Conservation (phyloP, 2,797 vertebrate genomes). For the Sebastes umbrosus region DNA sequence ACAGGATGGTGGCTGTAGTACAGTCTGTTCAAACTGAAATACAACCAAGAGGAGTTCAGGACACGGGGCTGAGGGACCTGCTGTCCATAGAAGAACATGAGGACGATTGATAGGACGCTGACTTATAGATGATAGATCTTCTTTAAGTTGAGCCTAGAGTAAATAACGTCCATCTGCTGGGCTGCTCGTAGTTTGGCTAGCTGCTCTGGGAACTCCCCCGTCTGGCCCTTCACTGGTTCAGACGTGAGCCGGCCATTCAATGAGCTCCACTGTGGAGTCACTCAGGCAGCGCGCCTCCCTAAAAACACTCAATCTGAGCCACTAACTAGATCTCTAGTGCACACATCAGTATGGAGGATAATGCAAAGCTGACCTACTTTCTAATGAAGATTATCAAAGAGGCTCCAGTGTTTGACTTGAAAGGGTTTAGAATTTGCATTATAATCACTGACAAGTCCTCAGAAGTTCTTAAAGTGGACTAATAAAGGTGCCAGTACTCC, state of each 20-base stretch:
- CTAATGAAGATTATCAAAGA: neutral
- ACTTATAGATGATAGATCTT: conserved; percentile 35
- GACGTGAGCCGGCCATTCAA: conserved; percentile 36
- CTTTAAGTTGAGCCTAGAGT: conserved; percentile 23
- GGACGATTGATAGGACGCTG: neutral
- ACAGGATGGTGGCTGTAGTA: neutral
- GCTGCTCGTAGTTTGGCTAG: conserved; percentile 8
- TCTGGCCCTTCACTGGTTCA: conserved; percentile 27
- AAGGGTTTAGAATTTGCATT: neutral
- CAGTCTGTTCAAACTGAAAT: conserved; percentile 20
- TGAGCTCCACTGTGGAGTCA: conserved; percentile 22
- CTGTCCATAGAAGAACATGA: conserved; percentile 9
- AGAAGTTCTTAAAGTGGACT: neutral
- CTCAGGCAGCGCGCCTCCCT: neutral
- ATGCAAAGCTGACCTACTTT: neutral
- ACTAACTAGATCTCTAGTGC: conserved; percentile 6
- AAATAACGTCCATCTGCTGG: conserved; percentile 44
- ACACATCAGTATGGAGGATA: neutral
- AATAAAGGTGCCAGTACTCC: neutral
- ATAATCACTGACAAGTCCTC: neutral
- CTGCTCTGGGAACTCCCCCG: conserved; percentile 24
- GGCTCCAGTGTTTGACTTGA: neutral
- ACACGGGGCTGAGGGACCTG: neutral
- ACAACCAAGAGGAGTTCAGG: conserved; percentile 7
- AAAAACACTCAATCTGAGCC: conserved; percentile 3